Conservation (phyloP, 1,140 invertebrate species). For the Neodiprion pinetum region DNA sequence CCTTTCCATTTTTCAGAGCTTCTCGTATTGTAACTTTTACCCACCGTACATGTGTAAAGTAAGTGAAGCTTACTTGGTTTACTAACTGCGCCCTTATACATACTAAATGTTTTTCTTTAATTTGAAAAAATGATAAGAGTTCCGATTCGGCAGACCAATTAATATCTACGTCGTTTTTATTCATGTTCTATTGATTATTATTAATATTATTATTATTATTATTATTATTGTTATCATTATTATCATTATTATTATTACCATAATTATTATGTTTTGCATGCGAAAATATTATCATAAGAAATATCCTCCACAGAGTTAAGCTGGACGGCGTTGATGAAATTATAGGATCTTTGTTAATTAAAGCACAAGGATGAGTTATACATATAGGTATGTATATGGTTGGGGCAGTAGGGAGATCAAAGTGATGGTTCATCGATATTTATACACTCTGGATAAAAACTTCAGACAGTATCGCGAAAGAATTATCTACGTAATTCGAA, state of each 20-base stretch:
- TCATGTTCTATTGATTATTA: slow-evolving; percentile 32
- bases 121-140: too few species aligned
- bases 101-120: too few species aligned
- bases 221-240: not conserved
- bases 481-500: too few species aligned
- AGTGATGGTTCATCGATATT: too few species aligned
- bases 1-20: too few species aligned
- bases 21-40: too few species aligned
- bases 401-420: not conserved
- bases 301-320: slow-evolving; percentile 61
- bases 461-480: too few species aligned
- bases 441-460: too few species aligned
- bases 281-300: slow-evolving; percentile 60
- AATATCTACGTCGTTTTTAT: slow-evolving; percentile 25
- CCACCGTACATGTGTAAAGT: too few species aligned
- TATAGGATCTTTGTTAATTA: slow-evolving; percentile 52
- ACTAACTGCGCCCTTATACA: too few species aligned
- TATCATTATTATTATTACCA: slow-evolving; percentile 30
- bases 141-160: not conserved
- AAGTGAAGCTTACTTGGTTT: too few species aligned
- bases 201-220: slow-evolving; percentile 2
- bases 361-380: slow-evolving; percentile 49
- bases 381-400: not conserved
- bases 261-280: slow-evolving; percentile 29
- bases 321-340: slow-evolving; percentile 64